Percentiles rank a stretch among this genome's conserved stretches.
phyloP scores from a whole-genome alignment of 2,888 invertebrate species.

The Trissoscelio sp. region DNA sequence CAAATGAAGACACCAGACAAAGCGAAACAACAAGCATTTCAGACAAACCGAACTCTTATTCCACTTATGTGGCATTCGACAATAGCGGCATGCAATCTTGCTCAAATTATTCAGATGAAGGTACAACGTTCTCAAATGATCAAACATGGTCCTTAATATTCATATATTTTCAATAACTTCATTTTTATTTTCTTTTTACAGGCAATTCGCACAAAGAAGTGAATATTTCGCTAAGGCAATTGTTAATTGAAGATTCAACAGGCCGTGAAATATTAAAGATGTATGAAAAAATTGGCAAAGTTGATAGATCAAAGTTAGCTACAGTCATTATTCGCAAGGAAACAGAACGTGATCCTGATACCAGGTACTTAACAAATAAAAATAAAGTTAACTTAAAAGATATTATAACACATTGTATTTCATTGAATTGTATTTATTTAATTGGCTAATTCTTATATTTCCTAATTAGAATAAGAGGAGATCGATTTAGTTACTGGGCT shows the following conservation, averaged over 20 bases:
- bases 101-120: conserved; percentile 60
- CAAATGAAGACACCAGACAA: too few relatives aligned
- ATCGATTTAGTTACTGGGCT: conserved; percentile 65
- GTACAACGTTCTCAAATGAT: too few relatives aligned
- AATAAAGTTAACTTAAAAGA: too few relatives aligned
- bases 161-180: neutral
- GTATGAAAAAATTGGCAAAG: conserved; percentile 67
- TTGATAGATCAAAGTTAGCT: conserved; percentile 61
- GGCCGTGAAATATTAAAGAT: conserved; percentile 67
- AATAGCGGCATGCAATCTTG: conserved; percentile 58
- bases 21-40: too few relatives aligned
- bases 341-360: conserved; percentile 64
- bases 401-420: too few relatives aligned
- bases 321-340: conserved; percentile 65
- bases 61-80: conserved; percentile 18
- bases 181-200: conserved; percentile 14
- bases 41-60: too few relatives aligned
- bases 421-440: too few relatives aligned
- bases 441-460: neutral
- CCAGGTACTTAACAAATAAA: conserved; percentile 35
- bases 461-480: conserved; percentile 51
- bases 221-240: conserved; percentile 47
- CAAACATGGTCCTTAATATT: too few relatives aligned
- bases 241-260: conserved; percentile 61
- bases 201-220: conserved; percentile 40